A percentile compares a stretch with the other conserved stretches of the same genome.
Conservation (phyloP, 2,888 invertebrate genomes). For the Panopea generosa region DNA sequence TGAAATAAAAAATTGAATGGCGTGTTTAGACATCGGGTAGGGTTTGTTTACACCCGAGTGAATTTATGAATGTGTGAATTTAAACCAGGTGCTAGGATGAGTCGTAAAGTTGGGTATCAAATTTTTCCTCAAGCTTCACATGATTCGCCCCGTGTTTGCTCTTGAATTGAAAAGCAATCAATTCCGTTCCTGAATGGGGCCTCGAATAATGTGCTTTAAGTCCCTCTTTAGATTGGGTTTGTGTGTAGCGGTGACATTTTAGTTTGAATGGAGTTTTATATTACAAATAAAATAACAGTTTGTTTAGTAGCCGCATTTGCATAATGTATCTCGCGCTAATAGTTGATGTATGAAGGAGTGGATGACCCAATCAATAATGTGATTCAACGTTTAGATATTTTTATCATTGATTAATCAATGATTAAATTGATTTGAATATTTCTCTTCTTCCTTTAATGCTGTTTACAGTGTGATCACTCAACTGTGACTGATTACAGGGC, state of each 20-base stretch:
- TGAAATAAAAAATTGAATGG: conserved; percentile 24
- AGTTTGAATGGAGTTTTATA: conserved; percentile 23
- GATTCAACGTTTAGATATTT: conserved; percentile 39
- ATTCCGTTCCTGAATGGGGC: conserved; percentile 22
- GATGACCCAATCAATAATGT: conserved; percentile 34
- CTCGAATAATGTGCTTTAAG: conserved; percentile 26
- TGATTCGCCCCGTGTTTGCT: conserved; percentile 48
- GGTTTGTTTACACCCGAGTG: conserved; percentile 49
- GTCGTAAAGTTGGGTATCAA: conserved; percentile 38
- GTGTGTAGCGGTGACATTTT: conserved; percentile 17
- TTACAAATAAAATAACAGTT: conserved; percentile 51
- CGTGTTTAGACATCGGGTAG: conserved; percentile 43
- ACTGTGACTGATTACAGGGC: background rate
- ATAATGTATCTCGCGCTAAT: conserved; percentile 23
- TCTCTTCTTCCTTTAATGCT: conserved; percentile 15
- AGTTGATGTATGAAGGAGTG: conserved; percentile 8
- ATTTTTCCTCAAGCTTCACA: conserved; percentile 36
- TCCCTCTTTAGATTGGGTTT: conserved; percentile 16
- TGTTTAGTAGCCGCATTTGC: conserved; percentile 25
- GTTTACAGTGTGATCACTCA: background rate
- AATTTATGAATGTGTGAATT: conserved; percentile 60
- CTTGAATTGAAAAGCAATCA: conserved; percentile 51
- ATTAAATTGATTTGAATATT: conserved; percentile 43
- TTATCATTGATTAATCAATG: conserved; percentile 31
- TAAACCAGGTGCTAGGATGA: conserved; percentile 48